Evolutionary conservation across 2,113 vertebrate genomes (phyloP).

Genomic region (Clarias macrocephalus): DNA sequence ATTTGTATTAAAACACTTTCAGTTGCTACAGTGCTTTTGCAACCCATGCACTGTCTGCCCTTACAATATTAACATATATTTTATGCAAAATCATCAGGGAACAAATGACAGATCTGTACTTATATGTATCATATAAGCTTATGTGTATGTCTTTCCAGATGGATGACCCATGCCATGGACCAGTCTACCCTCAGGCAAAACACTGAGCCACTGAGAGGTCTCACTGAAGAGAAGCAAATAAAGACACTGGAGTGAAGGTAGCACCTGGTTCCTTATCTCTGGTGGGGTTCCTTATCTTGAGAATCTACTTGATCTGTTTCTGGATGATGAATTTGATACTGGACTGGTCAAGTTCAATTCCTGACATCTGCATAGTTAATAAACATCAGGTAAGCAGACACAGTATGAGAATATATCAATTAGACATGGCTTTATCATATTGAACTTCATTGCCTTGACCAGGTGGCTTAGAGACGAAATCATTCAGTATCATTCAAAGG

Average conservation of each 20-base stretch:
- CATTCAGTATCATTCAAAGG: conserved; percentile 25
- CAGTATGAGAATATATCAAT: conserved; percentile 6
- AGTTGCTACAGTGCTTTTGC: background rate
- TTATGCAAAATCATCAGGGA: background rate
- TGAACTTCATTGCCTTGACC: background rate
- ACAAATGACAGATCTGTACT: conserved; percentile 12
- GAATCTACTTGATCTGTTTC: conserved; percentile 1
- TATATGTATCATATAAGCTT: conserved; percentile 35
- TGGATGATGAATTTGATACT: background rate
- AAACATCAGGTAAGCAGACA: background rate
- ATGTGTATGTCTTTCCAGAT: conserved; percentile 24
- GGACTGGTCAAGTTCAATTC: background rate
- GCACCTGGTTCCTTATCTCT: background rate
- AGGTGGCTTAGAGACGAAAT: background rate
- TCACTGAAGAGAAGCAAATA: conserved; percentile 6
- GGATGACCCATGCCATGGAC: conserved; percentile 21
- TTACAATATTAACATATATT: background rate
- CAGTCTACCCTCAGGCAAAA: conserved; percentile 30
- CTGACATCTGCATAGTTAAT: background rate
- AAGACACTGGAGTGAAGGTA: conserved; percentile 22
- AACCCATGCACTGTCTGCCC: background rate
- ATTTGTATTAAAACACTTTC: conserved; percentile 17
- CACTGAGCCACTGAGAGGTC: conserved; percentile 22
- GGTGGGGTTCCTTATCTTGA: background rate
- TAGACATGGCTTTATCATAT: background rate